Base-by-base conservation (phyloP, 2,797 vertebrate genomes). In the Acipenser transmontanus region DNA sequence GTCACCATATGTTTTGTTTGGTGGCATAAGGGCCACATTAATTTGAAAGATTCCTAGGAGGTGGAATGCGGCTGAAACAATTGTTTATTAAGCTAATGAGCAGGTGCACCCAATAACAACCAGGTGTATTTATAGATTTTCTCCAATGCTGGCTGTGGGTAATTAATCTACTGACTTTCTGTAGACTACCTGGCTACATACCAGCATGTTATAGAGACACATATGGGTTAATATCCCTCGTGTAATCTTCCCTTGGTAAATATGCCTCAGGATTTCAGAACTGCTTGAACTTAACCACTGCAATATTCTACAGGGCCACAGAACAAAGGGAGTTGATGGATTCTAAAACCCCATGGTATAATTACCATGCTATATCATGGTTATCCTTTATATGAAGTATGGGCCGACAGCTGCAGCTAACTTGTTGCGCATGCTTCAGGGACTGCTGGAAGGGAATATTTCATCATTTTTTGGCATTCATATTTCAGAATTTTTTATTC, bases 131-230 rank as follows among this genome's bases (percentile, higher is more conserved):
- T 34, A 34, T 34, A 4, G 34, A 34, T 34, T 34, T 34, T 34
- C 34, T 34, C 34, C 2, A 34, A 34, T 34, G 34, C 34, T 34
- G 34, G 34, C 34, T 34, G 34, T 4, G 20, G 62, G 49, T 34
- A 52, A 48, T 64, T 63, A 69, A 61, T 48, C 20, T 64, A 63
- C 68, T 60, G 20, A 12, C 20, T 60, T 65, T 34, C 10, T 12
- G 47, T n/a, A 59, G 34, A 34, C 47, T 47, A 34, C 34, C 34
- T 34, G 34, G 34, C 34, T 34, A 50, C 8, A 48, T 64, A 47
- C 49, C 49, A n/a, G 12, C 49, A 12, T 34, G n/a, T 11, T 11
- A 13, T 57, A n/a, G 12, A 57, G 12, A 11, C 14, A 57, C 54
- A 7, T 7, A 57, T 57, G 54, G 12, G 14, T n/a, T 57, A 57